These are phyloP conservation scores for Lordiphosa andalusiaca DNA, from an alignment of 2,888 invertebrate genomes.

Conservation along the genomic window DNA sequence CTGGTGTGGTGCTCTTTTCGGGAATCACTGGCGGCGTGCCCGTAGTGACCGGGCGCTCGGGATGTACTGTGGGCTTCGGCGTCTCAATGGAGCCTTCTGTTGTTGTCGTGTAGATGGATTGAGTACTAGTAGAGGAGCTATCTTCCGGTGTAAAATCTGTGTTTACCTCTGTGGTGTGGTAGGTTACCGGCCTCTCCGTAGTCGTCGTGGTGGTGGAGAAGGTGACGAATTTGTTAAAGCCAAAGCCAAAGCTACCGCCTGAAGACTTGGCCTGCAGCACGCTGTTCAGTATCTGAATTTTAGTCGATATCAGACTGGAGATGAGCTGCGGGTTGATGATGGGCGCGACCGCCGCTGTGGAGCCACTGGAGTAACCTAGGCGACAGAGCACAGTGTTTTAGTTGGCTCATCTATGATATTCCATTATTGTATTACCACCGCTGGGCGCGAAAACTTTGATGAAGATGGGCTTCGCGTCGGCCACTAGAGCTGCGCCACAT, in stretches of 20 bases:
- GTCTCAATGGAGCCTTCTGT: conserved; percentile 53
- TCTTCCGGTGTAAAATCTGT: conserved; percentile 61
- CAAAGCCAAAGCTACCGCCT: conserved; percentile 37
- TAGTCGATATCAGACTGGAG: conserved; percentile 46
- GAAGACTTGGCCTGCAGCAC: conserved; percentile 49
- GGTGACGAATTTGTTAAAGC: conserved; percentile 38
- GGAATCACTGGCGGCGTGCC: conserved; percentile 40
- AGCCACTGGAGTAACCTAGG: conserved; percentile 23
- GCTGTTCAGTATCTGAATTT: conserved; percentile 43
- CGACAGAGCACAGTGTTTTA: background rate
- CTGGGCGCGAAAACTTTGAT: conserved; percentile 57
- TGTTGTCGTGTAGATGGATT: conserved; percentile 59
- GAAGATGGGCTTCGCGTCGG: conserved; percentile 49
- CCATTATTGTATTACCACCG: conserved; percentile 33
- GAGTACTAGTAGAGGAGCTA: conserved; percentile 56
- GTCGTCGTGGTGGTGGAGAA: conserved; percentile 40
- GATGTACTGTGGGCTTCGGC: conserved; percentile 64
- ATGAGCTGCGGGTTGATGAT: conserved; percentile 38
- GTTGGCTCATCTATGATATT: background rate
- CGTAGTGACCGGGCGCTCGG: conserved; percentile 48
- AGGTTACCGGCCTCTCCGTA: conserved; percentile 39
- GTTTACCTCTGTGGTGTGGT: conserved; percentile 63
- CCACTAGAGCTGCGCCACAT: conserved; percentile 28
- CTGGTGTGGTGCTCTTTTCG: conserved; percentile 34
- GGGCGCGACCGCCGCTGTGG: conserved; percentile 30